Conservation (phyloP, 92 coral and sea anemone genomes). For the Montipora capitata region DNA sequence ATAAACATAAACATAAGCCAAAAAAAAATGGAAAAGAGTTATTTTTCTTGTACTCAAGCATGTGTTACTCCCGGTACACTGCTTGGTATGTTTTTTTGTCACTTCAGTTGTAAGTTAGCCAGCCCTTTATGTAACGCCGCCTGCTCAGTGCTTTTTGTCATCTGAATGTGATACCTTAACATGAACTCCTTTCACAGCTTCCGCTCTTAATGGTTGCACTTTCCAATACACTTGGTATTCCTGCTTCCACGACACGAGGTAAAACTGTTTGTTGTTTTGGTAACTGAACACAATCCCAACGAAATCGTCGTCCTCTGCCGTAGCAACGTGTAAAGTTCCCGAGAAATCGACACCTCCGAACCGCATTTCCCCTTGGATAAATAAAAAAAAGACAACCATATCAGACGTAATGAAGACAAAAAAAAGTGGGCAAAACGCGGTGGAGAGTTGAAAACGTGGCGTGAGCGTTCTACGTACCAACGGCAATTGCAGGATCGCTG, state of each 20-base stretch:
- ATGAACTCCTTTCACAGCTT: conserved; percentile 73
- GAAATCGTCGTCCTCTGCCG: conserved; percentile 76
- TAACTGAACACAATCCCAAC: conserved; percentile 93
- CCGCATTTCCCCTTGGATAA: conserved; percentile 17
- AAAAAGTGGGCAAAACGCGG: no score
- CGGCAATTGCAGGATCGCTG: conserved; percentile 92
- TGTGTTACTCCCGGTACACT: no score
- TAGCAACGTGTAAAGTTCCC: conserved; percentile 86
- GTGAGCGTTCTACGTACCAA: conserved; percentile 71
- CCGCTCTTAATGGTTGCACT: conserved; percentile 81
- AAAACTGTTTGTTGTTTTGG: conserved; percentile 84
- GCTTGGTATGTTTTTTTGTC: no score
- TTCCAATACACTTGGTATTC: conserved; percentile 86
- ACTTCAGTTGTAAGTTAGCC: no score
- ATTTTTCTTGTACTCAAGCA: no score
- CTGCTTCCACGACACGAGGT: conserved; percentile 92
- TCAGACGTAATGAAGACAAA: no score
- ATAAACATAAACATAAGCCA: no score
- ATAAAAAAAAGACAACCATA: no score
- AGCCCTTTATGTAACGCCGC: no score
- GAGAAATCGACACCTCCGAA: conserved; percentile 88
- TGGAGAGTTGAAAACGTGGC: neutral
- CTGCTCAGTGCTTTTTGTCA: no score
- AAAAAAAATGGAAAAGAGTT: no score
- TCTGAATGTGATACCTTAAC: conserved; percentile 75